A percentile compares a stretch with the other conserved stretches of the same genome.
These are phyloP conservation scores for Scaptomyza caliginosa DNA, from an alignment of 2,888 invertebrate species.

Conservation along the genomic window DNA sequence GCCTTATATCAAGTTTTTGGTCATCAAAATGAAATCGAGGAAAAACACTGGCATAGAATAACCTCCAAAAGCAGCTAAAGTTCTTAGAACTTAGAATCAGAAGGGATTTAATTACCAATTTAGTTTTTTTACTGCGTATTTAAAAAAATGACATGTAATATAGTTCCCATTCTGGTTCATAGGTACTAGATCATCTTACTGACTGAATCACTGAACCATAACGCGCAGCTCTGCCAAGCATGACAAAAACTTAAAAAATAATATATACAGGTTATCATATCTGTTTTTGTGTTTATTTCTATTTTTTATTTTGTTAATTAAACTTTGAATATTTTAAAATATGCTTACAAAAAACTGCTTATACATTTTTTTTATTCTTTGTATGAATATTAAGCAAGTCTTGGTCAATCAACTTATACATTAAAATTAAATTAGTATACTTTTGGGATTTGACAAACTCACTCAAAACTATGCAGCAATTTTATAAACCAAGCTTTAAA, in stretches of 20 bases:
- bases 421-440: background rate
- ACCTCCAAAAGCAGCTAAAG: background rate
- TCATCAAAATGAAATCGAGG: background rate
- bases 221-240: background rate
- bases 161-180: background rate
- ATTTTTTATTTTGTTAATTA: background rate
- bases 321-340: background rate
- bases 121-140: background rate
- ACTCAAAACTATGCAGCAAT: conserved; percentile 17
- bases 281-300: background rate
- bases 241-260: background rate
- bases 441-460: background rate
- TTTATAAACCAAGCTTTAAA: background rate
- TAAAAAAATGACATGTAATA: background rate
- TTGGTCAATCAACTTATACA: background rate
- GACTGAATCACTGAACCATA: background rate
- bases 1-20: conserved; percentile 14
- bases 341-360: background rate
- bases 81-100: background rate
- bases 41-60: background rate
- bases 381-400: background rate
- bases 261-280: background rate
- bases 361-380: background rate
- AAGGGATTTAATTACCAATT: background rate
- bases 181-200: background rate